Evolutionary conservation across 1,140 invertebrate genomes (phyloP), one percentile per base, ranked within the genome.

Genomic region (Drosophila saltans): DNA sequence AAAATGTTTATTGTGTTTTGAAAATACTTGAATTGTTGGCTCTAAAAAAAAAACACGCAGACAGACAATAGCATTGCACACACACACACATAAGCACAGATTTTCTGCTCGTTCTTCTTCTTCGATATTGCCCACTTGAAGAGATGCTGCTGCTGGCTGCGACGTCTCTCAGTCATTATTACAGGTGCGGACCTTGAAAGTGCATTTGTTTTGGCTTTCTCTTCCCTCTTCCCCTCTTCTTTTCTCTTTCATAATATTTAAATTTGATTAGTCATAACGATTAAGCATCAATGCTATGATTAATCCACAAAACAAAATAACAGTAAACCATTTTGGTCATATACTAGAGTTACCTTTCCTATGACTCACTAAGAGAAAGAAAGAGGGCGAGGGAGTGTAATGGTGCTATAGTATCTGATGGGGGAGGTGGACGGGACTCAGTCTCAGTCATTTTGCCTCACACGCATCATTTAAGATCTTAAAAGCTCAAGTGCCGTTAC

Each of bases 1-100:
- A 80, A 69, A 81, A 75, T 68, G 26, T 89, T 88, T 88, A 88
- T 88, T 80, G 80, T 88, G 84, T 88, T 88, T 88, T 80, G 84
- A 88, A 88, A 88, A 80, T 89, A 89, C 84, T 88, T 84, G 80
- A 88, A 86, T 72, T 62, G 71, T 69, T 57, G 66, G 39, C 30
- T 65, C 26, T 9, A 33, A 40, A 59, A 65, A 30, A 65, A 30
- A 11, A 45, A 55, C 33, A 36, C 33, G 6, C 33, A 36, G 3
- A 36, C 33, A 36, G 33, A 36, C 33, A 36, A 36, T 36, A 36
- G 33, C 33, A 36, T 4, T 36, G 33, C 33, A 36, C 33, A 45
- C 7, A 63, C 59, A 68, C 24, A 61, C 66, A 28, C 30, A 63
- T 56, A 68, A 16, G 58, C 58, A 52, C 33, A 74, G 73, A 82